Base-by-base conservation (phyloP, 2,888 invertebrate genomes). In the Latheticus oryzae region DNA sequence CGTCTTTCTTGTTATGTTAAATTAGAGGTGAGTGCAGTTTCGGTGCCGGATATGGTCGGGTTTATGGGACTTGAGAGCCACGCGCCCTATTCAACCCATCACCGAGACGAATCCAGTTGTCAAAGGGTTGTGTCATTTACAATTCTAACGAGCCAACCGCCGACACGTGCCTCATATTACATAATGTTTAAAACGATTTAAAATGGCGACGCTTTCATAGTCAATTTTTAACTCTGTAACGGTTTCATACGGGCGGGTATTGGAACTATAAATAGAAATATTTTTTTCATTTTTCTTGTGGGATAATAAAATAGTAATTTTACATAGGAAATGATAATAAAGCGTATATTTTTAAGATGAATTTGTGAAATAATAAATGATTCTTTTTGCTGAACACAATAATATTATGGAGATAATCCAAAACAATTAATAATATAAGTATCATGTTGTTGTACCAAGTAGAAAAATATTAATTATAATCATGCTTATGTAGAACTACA, bases 101-200 rank as follows among this genome's bases (percentile, higher is more conserved):
- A 67, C 61, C 37, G 64, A 66, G 69, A 68, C 68, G 71, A 65
- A 71, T 69, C 70, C 58, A 52, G 67, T 71, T 68, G 67, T 66
- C 63, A 73, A 74, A 72, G 74, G 74, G 71, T 73, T 74, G 70
- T 69, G 72, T 72, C 73, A 73, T 76, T 73, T 74, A 70, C 71
- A 73, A 74, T 74, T 75, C 72, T 68, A 72, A 70, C 67, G 67
- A 72, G 67, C 70, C 69, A 68, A 72, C 73, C 70, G 64, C 67
- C 64, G 73, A 65, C 75, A 75, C 76, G 76, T 75, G 76, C 68
- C 72, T 63, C 68, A 66, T 66, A 71, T 75, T 74, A 76, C 66
- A 48, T 65, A 62, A 67, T 63, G 65, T 68, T 72, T 69, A 69
- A 69, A 68, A 60, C 69, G 66, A 60, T 72, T 69, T 68, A 70